These are phyloP conservation scores for Sympetrum striolatum DNA, from an alignment of 2,888 invertebrate genomes.

Conservation along the genomic window DNA sequence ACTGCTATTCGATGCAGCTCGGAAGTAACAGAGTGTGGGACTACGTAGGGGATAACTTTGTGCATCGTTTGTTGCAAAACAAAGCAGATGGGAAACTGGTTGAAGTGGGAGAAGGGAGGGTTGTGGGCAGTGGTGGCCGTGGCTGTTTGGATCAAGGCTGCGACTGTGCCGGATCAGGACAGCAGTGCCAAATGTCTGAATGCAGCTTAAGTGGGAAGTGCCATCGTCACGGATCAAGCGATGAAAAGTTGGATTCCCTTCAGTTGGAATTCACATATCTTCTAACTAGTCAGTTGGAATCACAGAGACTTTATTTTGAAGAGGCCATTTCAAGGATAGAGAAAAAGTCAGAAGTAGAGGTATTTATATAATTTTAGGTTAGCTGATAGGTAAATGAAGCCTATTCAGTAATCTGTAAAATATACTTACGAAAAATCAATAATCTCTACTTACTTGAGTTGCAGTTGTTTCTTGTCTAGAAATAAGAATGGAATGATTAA, in stretches of 20 bases:
- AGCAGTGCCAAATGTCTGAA: constrained; percentile 3
- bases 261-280: constrained; percentile 97
- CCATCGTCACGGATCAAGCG: constrained; percentile 53
- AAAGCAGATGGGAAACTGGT: constrained; percentile 97
- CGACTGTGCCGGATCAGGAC: constrained; percentile 1
- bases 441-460: too few species aligned
- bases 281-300: constrained; percentile 92
- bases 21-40: constrained; percentile 99
- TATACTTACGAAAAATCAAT: too few species aligned
- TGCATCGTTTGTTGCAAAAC: constrained; percentile 94
- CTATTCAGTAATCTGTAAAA: neutral
- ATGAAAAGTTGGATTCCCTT: constrained; percentile 91
- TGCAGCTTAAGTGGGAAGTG: constrained; percentile 25
- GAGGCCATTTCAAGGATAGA: constrained; percentile 69
- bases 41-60: constrained; percentile 97
- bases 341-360: constrained; percentile 53
- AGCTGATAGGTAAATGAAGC: too few species aligned
- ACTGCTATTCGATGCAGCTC: constrained; percentile 95
- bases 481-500: neutral
- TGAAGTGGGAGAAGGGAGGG: constrained; percentile 64
- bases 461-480: neutral
- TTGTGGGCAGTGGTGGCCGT: neutral
- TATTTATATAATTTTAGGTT: neutral
- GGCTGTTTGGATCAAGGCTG: neutral
- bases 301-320: constrained; percentile 92